Evolutionary conservation across 2,113 vertebrate genomes (phyloP).

Genomic region (Amphiprion ocellaris): DNA sequence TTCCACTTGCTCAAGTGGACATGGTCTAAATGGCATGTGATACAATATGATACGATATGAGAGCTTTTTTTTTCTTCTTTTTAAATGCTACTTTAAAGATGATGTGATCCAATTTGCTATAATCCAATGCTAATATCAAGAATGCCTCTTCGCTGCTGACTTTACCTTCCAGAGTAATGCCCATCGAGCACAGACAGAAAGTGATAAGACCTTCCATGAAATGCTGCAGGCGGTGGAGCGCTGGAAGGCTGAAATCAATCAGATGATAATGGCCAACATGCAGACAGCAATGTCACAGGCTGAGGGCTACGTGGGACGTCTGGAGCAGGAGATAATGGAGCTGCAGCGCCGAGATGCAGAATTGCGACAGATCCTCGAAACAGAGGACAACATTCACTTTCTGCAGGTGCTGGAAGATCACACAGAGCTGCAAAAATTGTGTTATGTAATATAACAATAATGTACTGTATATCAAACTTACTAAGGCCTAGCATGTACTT

Average conservation of each 20-base stretch:
- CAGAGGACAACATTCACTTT: constrained; percentile 87
- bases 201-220: constrained; percentile 85
- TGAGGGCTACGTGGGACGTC: constrained; percentile 82
- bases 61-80: too few relatives aligned
- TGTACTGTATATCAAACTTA: background rate
- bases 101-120: background rate
- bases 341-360: constrained; percentile 82
- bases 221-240: constrained; percentile 85
- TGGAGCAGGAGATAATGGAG: constrained; percentile 85
- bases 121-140: background rate
- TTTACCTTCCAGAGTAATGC: constrained; percentile 71
- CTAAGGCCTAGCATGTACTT: background rate
- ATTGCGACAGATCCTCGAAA: constrained; percentile 83
- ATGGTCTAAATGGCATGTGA: too few relatives aligned
- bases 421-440: background rate
- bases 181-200: constrained; percentile 80
- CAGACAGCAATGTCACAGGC: constrained; percentile 84
- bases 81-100: background rate
- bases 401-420: constrained; percentile 77
- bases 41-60: too few relatives aligned
- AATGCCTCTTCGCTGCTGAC: background rate
- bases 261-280: constrained; percentile 85
- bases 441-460: background rate
- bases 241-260: constrained; percentile 84
- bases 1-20: background rate